Base-by-base conservation (phyloP, 2,113 vertebrate species). In the Alouatta palliata region DNA sequence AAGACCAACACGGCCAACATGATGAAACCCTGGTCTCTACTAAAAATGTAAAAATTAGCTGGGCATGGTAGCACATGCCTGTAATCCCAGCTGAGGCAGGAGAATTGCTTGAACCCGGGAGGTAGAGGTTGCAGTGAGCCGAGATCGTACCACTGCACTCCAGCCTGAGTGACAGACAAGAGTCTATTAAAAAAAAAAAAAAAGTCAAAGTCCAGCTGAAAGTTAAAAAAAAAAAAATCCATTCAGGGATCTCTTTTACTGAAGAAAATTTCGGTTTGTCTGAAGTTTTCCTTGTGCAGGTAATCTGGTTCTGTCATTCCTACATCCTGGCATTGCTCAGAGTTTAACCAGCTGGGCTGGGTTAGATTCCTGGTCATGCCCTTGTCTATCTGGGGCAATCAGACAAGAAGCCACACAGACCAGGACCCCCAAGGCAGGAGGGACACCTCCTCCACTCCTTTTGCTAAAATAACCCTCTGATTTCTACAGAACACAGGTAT, bases 341-440 rank as follows among this genome's bases (percentile, higher is more conserved):
- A 17, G 4, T 37, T 27, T 40, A 61, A 25, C 32, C 25, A 0
- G 3, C 25, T 58, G 68, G 25, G 23, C 27, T 68, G 5, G 21
- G 7, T 37, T 32, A 25, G 25, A 45, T 6, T 23, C 8, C 14
- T 0, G 2, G n/a, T 76, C 73, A 20, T 0, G 0, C 5, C 16
- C 6, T 54, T 43, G 27, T 87, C 6, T 6, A 30, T 52, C 5
- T 80, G 40, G 81, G 61, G 45, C 54, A 13, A 17, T 61, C 17
- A 21, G 52, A 49, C 6, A 43, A n/a, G 61, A 75, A 88, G 23
- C 20, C n/a, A 25, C 7, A 30, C 5, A 16, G 11, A 32, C 19
- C 2, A 19, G 30, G 14, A 21, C 0, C 13, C 2, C 52, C 49
- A 10, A 6, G 1, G 2, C 17, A 35, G 73, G 8, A 47, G 27